Evolutionary conservation across 2,113 vertebrate species (phyloP), one percentile per base, ranked within the genome.

Genomic region (Microcebus griseorufus): DNA sequence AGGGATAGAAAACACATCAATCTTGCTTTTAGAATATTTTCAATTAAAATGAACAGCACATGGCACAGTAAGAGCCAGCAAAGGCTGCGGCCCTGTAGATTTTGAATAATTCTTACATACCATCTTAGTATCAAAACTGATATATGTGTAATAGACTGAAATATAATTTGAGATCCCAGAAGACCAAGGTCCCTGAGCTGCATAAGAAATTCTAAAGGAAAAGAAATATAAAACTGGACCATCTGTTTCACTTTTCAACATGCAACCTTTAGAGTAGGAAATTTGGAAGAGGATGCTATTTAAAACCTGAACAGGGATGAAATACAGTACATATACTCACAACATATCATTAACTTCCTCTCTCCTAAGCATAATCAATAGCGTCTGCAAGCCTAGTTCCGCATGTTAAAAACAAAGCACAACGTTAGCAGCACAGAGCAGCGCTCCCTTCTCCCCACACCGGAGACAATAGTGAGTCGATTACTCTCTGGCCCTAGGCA

Each of bases 1-100:
- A 97, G 94, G 95, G 80, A 96, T 87, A 98, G 98, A 97, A 98
- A 98, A 98, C 98, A 98, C 96, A 98, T 98, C 98, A 98, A 98
- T 98, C 98, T 98, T 97, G 92, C 98, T 97, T 97, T 98, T 97
- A 98, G 98, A 97, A 98, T 98, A 98, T 98, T 97, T 97, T 97
- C 97, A 98, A 97, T 97, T 96, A 98, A 98, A 97, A 97, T 42
- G 89, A 98, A 95, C 90, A 90, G 97, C 93, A 58, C 98, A 95
- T 11, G 62, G 83, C 93, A 69, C 51, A 29, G 80, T 45, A 27
- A 78, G 96, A 94, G 80, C 70, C 80, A 45, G 92, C 42, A 14
- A 86, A 93, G 88, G 70, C 94, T 87, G 42, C 9, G 1, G 89
- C 92, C 79, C 5, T 18, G 62, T 76, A 92, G 72, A 70, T 87